Percentiles rank a stretch among this genome's conserved stretches.
Conservation (phyloP, 1,140 invertebrate genomes). For the Lepidurus arcticus region DNA sequence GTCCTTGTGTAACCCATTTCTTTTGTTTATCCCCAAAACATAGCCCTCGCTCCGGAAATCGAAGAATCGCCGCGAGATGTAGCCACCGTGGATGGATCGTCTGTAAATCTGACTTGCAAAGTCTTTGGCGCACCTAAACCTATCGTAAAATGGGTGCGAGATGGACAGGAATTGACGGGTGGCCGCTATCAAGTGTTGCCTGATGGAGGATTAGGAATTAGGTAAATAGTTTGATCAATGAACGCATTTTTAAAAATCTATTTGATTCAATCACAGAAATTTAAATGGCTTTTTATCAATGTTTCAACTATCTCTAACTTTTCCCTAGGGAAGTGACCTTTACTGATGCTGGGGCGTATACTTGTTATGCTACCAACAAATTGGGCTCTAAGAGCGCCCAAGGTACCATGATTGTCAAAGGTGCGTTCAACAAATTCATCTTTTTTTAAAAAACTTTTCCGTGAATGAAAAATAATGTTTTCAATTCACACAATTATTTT, state of each 20-base stretch:
- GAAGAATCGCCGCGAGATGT: slow-evolving; percentile 70
- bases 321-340: slow-evolving; percentile 62
- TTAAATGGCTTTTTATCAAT: no score
- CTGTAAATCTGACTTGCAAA: slow-evolving; percentile 75
- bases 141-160: slow-evolving; percentile 85
- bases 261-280: no score
- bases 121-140: slow-evolving; percentile 96
- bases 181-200: slow-evolving; percentile 65
- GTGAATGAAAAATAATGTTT: slow-evolving; percentile 9
- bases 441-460: neutral
- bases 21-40: slow-evolving; percentile 37
- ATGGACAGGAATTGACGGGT: slow-evolving; percentile 73
- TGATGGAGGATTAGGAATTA: slow-evolving; percentile 79
- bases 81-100: slow-evolving; percentile 74
- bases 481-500: slow-evolving; percentile 29
- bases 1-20: neutral
- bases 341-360: slow-evolving; percentile 79
- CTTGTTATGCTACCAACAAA: slow-evolving; percentile 88
- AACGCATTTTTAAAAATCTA: neutral
- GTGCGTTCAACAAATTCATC: slow-evolving; percentile 45
- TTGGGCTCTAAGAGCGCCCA: slow-evolving; percentile 71
- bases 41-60: slow-evolving; percentile 84
- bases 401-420: slow-evolving; percentile 73
- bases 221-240: slow-evolving; percentile 38
- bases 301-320: neutral